A percentile compares a stretch with the other conserved stretches of the same genome.
Conservation (phyloP, 1,140 invertebrate genomes). For the Maniola jurtina region DNA sequence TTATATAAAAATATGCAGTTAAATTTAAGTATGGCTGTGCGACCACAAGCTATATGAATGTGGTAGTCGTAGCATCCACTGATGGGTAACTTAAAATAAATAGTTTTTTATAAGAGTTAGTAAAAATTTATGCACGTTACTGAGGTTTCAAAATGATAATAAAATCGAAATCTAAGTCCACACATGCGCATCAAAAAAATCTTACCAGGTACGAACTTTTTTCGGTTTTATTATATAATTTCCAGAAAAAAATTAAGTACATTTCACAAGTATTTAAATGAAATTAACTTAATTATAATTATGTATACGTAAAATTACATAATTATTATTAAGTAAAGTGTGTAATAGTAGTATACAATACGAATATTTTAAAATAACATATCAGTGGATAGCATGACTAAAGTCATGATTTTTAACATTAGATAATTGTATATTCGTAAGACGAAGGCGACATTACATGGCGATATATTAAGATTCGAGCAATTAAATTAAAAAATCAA, state of each 20-base stretch:
- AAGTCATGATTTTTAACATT: constrained; percentile 12
- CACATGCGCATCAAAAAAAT: too few species aligned
- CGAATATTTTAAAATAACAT: not conserved
- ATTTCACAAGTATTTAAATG: too few species aligned
- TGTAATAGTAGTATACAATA: too few species aligned
- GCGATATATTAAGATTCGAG: constrained; percentile 8
- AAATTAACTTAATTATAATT: too few species aligned
- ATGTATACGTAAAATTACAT: too few species aligned
- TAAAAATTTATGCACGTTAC: too few species aligned
- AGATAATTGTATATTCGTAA: constrained; percentile 24
- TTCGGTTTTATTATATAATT: too few species aligned
- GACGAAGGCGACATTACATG: constrained; percentile 19
- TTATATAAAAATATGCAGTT: not conserved
- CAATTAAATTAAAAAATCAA: not conserved
- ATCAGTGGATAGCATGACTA: constrained; percentile 3
- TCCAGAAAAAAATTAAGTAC: too few species aligned
- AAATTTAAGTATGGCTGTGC: not conserved
- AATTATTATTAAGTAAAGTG: too few species aligned
- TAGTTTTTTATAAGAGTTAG: not conserved
- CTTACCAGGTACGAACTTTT: too few species aligned
- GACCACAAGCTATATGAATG: not conserved
- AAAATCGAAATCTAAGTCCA: too few species aligned
- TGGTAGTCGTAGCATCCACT: not conserved
- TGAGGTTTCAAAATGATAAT: too few species aligned
- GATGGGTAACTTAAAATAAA: not conserved